Evolutionary conservation across 2,797 vertebrate genomes (phyloP).

Genomic region (Arremon aurantiirostris): DNA sequence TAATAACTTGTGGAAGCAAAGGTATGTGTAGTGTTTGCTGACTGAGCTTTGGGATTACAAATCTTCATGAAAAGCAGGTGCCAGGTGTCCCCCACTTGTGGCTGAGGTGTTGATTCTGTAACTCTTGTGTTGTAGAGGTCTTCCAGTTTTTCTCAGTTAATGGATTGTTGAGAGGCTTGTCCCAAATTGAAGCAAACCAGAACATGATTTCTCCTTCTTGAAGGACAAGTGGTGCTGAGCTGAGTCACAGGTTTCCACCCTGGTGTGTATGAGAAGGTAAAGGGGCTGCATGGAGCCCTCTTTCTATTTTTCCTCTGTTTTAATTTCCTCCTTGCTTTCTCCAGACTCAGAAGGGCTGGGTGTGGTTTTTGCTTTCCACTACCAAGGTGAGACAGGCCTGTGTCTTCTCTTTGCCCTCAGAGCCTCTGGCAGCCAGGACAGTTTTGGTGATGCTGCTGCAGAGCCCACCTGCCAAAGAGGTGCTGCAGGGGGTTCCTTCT

Average conservation of each 20-base stretch:
- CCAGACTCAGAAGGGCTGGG: not conserved
- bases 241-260: not conserved
- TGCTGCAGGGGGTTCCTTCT: not conserved
- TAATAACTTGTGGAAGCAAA: not conserved
- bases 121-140: not conserved
- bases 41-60: not conserved
- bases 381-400: not conserved
- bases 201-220: not conserved
- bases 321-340: not conserved
- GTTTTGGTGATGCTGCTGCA: not conserved
- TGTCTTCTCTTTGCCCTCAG: not conserved
- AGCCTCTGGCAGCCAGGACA: not conserved
- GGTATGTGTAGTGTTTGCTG: not conserved
- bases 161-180: not conserved
- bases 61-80: not conserved
- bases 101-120: not conserved
- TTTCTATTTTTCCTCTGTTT: not conserved
- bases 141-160: not conserved
- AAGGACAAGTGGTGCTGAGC: not conserved
- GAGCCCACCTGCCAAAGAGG: not conserved
- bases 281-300: not conserved
- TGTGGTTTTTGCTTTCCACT: not conserved
- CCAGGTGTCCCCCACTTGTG: rapidly evolving
- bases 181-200: not conserved
- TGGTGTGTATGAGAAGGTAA: not conserved